A percentile compares a stretch with the other conserved stretches of the same genome.
These are phyloP conservation scores for Hirundo rustica DNA, from an alignment of 2,797 vertebrate species.

Conservation along the genomic window DNA sequence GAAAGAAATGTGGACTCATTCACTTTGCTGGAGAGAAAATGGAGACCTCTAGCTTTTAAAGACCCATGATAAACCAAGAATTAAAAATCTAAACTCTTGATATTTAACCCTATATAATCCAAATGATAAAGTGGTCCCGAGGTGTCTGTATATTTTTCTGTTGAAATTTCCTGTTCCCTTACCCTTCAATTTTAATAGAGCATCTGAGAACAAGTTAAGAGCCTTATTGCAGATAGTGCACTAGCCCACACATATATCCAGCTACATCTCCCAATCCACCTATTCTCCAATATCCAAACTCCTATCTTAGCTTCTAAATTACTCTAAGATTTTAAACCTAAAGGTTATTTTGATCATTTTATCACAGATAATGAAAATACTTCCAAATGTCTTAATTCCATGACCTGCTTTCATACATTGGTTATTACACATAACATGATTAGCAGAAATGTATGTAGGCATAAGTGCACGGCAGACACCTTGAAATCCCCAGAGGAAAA, in stretches of 20 bases:
- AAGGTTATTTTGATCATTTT: not conserved
- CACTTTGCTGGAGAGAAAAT: not conserved
- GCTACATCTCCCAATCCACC: not conserved
- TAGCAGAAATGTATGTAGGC: not conserved
- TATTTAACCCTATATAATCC: not conserved
- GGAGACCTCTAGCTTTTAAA: not conserved
- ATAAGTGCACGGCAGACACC: not conserved
- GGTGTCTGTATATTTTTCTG: not conserved
- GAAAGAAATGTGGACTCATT: not conserved
- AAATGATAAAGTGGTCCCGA: not conserved
- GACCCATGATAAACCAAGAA: not conserved
- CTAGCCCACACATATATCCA: not conserved
- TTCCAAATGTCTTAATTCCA: not conserved
- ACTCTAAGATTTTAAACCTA: not conserved
- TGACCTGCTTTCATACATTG: not conserved
- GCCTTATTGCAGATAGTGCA: not conserved
- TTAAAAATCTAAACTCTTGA: not conserved
- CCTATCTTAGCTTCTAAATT: not conserved
- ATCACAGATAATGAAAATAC: not conserved
- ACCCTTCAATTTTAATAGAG: not conserved
- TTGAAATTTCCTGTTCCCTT: not conserved
- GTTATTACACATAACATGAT: not conserved
- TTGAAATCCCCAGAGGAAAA: not conserved
- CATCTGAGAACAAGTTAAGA: not conserved
- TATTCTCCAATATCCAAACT: not conserved